Base-by-base conservation (phyloP, 2,113 vertebrate genomes). In the Nibea coibor region DNA sequence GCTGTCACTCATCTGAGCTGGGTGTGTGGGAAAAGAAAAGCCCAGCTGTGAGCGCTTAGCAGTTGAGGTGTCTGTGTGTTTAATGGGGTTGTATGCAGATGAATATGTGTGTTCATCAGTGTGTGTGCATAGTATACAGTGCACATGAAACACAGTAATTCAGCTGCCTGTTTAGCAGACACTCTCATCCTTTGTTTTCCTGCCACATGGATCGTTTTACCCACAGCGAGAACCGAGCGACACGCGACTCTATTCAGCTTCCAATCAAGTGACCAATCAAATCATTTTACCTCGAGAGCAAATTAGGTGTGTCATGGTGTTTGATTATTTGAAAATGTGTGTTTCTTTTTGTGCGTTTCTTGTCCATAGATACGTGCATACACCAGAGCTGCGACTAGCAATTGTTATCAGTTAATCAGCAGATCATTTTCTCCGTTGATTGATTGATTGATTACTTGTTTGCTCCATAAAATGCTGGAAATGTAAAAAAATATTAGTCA, bases 11-110 rank as follows among this genome's bases (percentile, higher is more conserved):
- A 87, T 86, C 64, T 58, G 58, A 35, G 69, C 51, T 7, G 39
- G 14, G 35, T 63, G 70, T 78, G 84, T 65, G 59, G 72, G 72
- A 54, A 87, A 85, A 80, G 81, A 85, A 79, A 82, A 83, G 74
- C 84, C 91, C 88, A 92, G 90, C 87, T 91, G 90, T 82, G 85
- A 79, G 81, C 56, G 42, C 82, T 75, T 86, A 81, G 70, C 72
- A 75, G 74, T 72, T 39, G 19, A 84, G 78, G 80, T 78, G 80
- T 70, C 28, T 71, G 70, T 76, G 72, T 73, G 72, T 79, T 77
- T 78, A 87, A 77, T 76, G 47, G 67, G 70, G 53, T 75, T 81
- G 71, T 67, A 45, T 39, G 17, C 26, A 19, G 69, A 45, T 6
- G 5, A 42, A 12, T 47, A 20, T 56, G 61, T 68, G 63, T 59